phyloP scores from a whole-genome alignment of 2,797 vertebrate genomes.

The Bradypus variegatus region DNA sequence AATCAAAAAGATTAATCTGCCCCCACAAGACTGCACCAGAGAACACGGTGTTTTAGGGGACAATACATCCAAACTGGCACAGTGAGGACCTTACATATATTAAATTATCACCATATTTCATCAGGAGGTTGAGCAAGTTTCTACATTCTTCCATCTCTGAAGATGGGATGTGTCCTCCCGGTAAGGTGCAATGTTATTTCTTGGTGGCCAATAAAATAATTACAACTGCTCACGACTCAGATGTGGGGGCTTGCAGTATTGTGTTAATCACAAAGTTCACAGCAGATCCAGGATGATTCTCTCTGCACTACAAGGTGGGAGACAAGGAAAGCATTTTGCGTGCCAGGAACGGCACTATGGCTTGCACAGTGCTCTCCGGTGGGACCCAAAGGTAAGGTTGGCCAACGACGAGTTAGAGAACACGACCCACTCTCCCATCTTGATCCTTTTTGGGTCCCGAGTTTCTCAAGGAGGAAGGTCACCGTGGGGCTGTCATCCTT shows the following conservation, averaged over 20 bases:
- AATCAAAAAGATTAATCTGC: too few species aligned
- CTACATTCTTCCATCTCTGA: neutral
- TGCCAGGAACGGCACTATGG: too few species aligned
- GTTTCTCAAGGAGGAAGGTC: neutral
- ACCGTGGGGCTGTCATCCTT: rapidly evolving
- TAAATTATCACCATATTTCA: rapidly evolving
- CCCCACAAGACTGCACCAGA: too few species aligned
- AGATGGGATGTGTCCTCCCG: rapidly evolving
- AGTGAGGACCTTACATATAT: too few species aligned
- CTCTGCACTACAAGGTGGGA: neutral
- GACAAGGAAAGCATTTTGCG: neutral
- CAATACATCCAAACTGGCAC: too few species aligned
- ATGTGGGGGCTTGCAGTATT: rapidly evolving
- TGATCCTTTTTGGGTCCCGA: neutral
- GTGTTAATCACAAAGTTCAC: too few species aligned
- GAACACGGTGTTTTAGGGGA: too few species aligned
- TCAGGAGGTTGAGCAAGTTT: rapidly evolving
- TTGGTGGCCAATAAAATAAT: neutral
- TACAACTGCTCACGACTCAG: rapidly evolving
- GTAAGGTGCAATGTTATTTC: neutral
- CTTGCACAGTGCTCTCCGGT: rapidly evolving
- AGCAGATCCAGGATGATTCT: neutral
- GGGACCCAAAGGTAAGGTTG: rapidly evolving
- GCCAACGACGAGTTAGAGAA: rapidly evolving
- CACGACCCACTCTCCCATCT: neutral